Evolutionary conservation across 2,888 invertebrate genomes (phyloP).

Genomic region (Anodontia alba): DNA sequence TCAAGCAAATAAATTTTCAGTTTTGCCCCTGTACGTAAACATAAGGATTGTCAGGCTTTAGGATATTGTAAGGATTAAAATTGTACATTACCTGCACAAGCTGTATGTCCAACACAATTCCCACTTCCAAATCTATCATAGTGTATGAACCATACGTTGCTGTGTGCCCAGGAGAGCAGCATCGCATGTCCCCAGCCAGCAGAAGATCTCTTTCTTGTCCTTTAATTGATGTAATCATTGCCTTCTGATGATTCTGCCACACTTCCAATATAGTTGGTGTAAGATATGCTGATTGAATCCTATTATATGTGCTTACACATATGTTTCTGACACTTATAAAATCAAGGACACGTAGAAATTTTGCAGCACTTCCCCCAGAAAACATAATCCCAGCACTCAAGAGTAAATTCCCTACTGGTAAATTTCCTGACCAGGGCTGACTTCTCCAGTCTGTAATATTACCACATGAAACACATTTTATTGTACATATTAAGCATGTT

Average conservation of each 20-base stretch:
- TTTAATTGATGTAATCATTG: background rate
- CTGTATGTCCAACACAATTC: slow-evolving; percentile 3
- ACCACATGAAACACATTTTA: background rate
- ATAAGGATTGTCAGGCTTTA: no score
- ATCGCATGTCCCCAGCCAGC: slow-evolving; percentile 18
- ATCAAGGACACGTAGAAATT: slow-evolving; percentile 3
- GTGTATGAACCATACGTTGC: slow-evolving; percentile 22
- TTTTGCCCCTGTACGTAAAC: no score
- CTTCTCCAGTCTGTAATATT: background rate
- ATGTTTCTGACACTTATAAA: background rate
- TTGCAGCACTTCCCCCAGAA: slow-evolving; percentile 7
- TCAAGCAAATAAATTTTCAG: background rate
- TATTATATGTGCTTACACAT: slow-evolving; percentile 9
- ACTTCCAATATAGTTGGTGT: slow-evolving; percentile 15
- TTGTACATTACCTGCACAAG: background rate
- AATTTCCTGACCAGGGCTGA: slow-evolving; percentile 3
- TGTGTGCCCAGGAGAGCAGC: slow-evolving; percentile 33
- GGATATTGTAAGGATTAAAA: background rate
- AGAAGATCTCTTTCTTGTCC: background rate
- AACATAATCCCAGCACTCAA: slow-evolving; percentile 24
- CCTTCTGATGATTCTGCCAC: slow-evolving; percentile 1
- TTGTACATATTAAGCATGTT: background rate
- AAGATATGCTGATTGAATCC: slow-evolving; percentile 19
- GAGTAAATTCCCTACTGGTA: slow-evolving; percentile 17
- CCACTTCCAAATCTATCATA: background rate